A percentile compares a stretch with the other conserved stretches of the same genome.
Conservation (phyloP, 2,888 invertebrate species). For the Furcula furcula region DNA sequence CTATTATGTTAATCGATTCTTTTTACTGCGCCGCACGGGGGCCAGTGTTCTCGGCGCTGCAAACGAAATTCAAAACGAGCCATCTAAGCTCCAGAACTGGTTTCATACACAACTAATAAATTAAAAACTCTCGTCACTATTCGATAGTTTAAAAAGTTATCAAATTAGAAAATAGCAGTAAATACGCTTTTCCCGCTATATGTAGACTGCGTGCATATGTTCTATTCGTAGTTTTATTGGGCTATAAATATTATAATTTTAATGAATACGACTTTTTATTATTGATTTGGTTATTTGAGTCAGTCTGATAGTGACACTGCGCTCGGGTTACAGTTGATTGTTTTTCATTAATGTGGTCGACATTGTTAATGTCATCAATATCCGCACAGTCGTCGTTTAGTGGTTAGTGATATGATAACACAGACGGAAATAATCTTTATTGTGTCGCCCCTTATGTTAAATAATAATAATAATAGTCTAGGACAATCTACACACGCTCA, state of each 20-base stretch:
- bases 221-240: constrained; percentile 12
- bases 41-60: constrained; percentile 24
- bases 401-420: too few species aligned
- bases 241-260: constrained; percentile 10
- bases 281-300: too few species aligned
- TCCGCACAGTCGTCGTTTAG: too few species aligned
- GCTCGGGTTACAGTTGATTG: too few species aligned
- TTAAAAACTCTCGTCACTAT: constrained; percentile 25
- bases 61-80: constrained; percentile 22
- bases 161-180: constrained; percentile 13
- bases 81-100: constrained; percentile 22
- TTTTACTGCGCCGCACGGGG: constrained; percentile 49
- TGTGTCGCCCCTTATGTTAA: too few species aligned
- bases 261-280: too few species aligned
- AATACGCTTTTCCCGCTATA: constrained; percentile 24
- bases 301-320: too few species aligned
- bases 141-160: constrained; percentile 21
- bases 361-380: too few species aligned
- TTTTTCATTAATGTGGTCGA: too few species aligned
- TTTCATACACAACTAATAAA: constrained; percentile 25
- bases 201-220: constrained; percentile 16
- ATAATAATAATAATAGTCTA: too few species aligned
- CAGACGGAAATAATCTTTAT: too few species aligned
- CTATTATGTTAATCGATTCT: constrained; percentile 55
- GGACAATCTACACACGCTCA: too few species aligned